Base-by-base conservation (phyloP, 2,888 invertebrate genomes). In the Loripinus fragilis region DNA sequence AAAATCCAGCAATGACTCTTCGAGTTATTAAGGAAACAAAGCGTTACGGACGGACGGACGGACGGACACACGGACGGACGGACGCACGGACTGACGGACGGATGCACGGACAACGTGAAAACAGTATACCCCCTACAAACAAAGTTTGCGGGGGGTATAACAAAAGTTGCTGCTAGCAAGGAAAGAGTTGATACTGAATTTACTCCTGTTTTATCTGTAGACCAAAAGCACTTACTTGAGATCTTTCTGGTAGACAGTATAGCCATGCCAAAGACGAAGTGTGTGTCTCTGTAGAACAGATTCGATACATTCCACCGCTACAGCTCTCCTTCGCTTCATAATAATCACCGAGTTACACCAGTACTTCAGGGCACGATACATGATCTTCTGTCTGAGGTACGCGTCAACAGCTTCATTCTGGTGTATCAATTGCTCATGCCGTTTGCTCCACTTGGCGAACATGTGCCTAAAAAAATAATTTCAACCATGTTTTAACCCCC, bases 151-250 rank as follows among this genome's bases (percentile, higher is more conserved):
- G n/a, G n/a, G n/a, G n/a, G n/a, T n/a, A n/a, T n/a, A n/a, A n/a
- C n/a, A n/a, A n/a, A n/a, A n/a, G n/a, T n/a, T n/a, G n/a, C n/a
- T n/a, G n/a, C n/a, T n/a, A n/a, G n/a, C n/a, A n/a, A n/a, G n/a
- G n/a, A n/a, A n/a, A n/a, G n/a, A n/a, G n/a, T n/a, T n/a, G n/a
- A n/a, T n/a, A n/a, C n/a, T n/a, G n/a, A n/a, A n/a, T n/a, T n/a
- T n/a, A n/a, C n/a, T n/a, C n/a, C n/a, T n/a, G n/a, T n/a, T n/a
- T n/a, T n/a, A n/a, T n/a, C n/a, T n/a, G n/a, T n/a, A n/a, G n/a
- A n/a, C n/a, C n/a, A n/a, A n/a, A n/a, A n/a, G n/a, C n/a, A 55
- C 66, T 10, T 78, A 90, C 89, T 87, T 87, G 52, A 89, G 80
- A n/a, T 85, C 73, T 65, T 80, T 86, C 76, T 86, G 83, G 71